Conservation (phyloP, 2,797 vertebrate species). For the Rhinella marina region DNA sequence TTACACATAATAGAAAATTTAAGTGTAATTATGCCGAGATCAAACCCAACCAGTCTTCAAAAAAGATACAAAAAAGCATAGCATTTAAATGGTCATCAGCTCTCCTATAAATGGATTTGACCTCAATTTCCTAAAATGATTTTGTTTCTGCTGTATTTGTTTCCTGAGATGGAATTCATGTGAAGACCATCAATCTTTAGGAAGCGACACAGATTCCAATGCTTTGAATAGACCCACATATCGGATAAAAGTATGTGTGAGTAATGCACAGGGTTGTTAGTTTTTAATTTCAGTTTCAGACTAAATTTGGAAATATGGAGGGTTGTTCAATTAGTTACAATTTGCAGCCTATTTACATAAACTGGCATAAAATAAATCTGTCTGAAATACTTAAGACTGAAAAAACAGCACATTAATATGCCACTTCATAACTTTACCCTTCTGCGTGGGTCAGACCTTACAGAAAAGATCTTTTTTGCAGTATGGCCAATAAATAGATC, state of each 20-base stretch:
- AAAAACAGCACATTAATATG: not conserved
- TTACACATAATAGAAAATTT: slow-evolving; percentile 6
- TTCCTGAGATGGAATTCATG: slow-evolving; percentile 18
- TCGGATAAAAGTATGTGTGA: not conserved
- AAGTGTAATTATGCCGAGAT: slow-evolving; percentile 43
- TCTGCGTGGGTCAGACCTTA: too few relatives aligned
- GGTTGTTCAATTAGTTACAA: not conserved
- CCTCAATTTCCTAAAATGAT: slow-evolving; percentile 43
- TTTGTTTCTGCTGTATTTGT: slow-evolving; percentile 1
- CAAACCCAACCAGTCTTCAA: slow-evolving; percentile 2
- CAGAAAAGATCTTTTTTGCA: too few relatives aligned
- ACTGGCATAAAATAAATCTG: not conserved
- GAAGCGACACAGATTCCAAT: not conserved
- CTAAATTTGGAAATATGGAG: slow-evolving; percentile 1
- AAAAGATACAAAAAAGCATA: not conserved
- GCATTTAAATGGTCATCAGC: not conserved
- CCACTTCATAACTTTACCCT: too few relatives aligned
- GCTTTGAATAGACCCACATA: not conserved
- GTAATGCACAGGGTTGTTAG: not conserved
- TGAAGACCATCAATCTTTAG: not conserved
- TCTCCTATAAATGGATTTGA: slow-evolving; percentile 21
- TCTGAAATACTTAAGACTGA: not conserved
- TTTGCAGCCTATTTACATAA: not conserved
- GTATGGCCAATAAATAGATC: too few relatives aligned
- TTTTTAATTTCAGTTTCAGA: slow-evolving; percentile 26